Percentiles rank a stretch among this genome's conserved stretches.
Conservation (phyloP, 2,888 invertebrate genomes). For the Chrysotoxum bicinctum region DNA sequence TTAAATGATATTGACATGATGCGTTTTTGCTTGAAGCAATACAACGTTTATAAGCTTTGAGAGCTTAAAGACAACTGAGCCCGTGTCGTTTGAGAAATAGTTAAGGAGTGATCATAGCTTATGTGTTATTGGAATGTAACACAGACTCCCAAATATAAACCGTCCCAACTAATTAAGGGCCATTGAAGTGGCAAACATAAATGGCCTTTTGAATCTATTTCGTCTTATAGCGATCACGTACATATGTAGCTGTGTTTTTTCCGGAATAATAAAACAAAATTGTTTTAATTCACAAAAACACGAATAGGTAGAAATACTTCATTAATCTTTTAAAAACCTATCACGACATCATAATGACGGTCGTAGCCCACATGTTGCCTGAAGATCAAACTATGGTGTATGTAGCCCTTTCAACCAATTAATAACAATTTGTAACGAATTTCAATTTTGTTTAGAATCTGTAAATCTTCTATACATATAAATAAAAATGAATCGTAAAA, state of each 20-base stretch:
- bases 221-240: not conserved
- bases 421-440: no score
- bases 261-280: no score
- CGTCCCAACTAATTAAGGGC: not conserved
- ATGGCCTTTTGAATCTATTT: not conserved
- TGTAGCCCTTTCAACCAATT: no score
- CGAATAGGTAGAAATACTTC: not conserved
- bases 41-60: not conserved
- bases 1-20: slow-evolving; percentile 42
- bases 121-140: not conserved
- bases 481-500: no score
- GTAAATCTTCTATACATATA: no score
- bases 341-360: not conserved
- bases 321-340: not conserved
- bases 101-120: not conserved
- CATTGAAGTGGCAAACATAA: not conserved
- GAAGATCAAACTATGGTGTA: no score
- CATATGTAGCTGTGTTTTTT: not conserved
- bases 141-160: not conserved
- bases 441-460: no score
- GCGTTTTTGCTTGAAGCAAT: not conserved
- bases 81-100: not conserved
- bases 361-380: no score
- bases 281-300: not conserved
- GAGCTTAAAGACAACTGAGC: not conserved